Conservation (phyloP, 2,797 vertebrate species). For the Xenopus petersii region DNA sequence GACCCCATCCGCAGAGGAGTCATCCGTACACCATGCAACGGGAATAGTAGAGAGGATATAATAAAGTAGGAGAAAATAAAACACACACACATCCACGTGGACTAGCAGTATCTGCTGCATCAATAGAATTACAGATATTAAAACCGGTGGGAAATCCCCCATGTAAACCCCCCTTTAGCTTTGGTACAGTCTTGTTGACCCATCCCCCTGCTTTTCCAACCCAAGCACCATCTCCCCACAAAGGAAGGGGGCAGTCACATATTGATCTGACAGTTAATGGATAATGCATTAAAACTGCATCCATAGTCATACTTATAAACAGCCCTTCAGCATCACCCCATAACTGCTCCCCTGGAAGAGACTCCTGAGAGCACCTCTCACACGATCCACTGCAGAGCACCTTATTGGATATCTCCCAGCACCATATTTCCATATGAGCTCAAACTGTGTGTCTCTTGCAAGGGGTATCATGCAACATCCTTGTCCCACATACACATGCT, state of each 20-base stretch:
- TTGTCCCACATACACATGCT: slow-evolving; percentile 10
- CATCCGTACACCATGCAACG: slow-evolving; percentile 46
- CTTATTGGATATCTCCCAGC: neutral
- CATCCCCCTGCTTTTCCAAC: slow-evolving; percentile 20
- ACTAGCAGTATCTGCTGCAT: slow-evolving; percentile 19
- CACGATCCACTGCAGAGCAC: slow-evolving; percentile 5
- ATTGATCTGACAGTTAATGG: slow-evolving; percentile 41
- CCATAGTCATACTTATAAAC: slow-evolving; percentile 35
- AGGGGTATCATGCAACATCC: neutral
- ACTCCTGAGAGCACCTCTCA: neutral
- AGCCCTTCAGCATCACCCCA: slow-evolving; percentile 20
- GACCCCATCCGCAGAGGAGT: slow-evolving; percentile 30
- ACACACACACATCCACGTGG: slow-evolving; percentile 22
- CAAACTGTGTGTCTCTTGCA: neutral
- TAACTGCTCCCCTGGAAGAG: slow-evolving; percentile 3
- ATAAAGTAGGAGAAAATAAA: slow-evolving; percentile 15
- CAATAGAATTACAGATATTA: slow-evolving; percentile 46
- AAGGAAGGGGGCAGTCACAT: slow-evolving; percentile 37
- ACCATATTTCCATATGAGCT: slow-evolving; percentile 10
- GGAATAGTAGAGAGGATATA: slow-evolving; percentile 45
- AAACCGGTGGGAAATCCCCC: slow-evolving; percentile 37
- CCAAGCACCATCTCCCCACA: slow-evolving; percentile 20
- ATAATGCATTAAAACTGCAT: slow-evolving; percentile 50
- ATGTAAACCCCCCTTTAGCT: slow-evolving; percentile 29
- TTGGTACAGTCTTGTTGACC: slow-evolving; percentile 46